Conservation (phyloP, 2,888 invertebrate species). For the Tethea ocularis region DNA sequence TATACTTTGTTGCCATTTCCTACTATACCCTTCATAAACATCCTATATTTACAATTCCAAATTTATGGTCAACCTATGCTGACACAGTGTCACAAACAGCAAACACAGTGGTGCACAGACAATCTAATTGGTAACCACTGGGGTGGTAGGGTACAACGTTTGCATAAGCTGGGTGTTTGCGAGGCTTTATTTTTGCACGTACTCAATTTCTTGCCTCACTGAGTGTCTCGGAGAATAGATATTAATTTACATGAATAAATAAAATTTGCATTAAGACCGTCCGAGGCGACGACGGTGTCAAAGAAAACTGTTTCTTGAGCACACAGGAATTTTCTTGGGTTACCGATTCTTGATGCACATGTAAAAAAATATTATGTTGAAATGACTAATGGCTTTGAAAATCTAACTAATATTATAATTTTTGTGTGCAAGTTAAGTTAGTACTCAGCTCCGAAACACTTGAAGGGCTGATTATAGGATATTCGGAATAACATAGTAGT, state of each 20-base stretch:
- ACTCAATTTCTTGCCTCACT: constrained; percentile 82
- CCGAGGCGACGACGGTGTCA: constrained; percentile 45
- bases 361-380: no score
- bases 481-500: no score
- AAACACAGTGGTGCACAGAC: constrained; percentile 40
- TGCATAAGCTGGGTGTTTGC: constrained; percentile 61
- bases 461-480: no score
- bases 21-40: no score
- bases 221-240: constrained; percentile 78
- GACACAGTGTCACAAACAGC: constrained; percentile 30
- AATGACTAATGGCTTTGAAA: no score
- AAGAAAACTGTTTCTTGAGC: constrained; percentile 65
- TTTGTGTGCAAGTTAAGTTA: no score
- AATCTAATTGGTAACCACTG: constrained; percentile 68
- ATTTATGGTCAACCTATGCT: no score
- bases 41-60: no score
- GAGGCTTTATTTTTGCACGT: constrained; percentile 81
- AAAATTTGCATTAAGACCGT: constrained; percentile 82
- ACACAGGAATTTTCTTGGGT: constrained; percentile 40
- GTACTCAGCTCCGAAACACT: no score
- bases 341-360: constrained; percentile 35
- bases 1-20: no score
- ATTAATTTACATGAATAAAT: constrained; percentile 84
- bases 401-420: no score
- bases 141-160: constrained; percentile 51